These are phyloP conservation scores for Rotaria magnacalcarata DNA, from an alignment of 2,888 invertebrate species.

Conservation along the genomic window DNA sequence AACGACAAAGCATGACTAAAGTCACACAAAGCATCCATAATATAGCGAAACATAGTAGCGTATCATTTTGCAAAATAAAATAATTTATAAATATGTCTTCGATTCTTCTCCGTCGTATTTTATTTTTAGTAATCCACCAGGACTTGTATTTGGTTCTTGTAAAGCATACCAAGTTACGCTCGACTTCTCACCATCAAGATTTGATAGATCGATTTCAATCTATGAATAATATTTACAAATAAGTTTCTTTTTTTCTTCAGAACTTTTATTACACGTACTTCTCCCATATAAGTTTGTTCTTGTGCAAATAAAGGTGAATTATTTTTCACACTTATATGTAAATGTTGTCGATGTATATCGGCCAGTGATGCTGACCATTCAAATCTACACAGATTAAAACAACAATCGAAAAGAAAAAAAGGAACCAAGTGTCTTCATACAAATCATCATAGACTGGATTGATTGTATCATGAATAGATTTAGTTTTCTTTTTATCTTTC, in stretches of 20 bases:
- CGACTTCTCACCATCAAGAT: not conserved
- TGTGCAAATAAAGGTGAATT: slow-evolving; percentile 36
- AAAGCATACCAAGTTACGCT: slow-evolving; percentile 14
- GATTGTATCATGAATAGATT: slow-evolving; percentile 16
- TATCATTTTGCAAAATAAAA: not conserved
- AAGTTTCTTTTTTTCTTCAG: too few relatives aligned
- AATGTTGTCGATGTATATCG: slow-evolving; percentile 31
- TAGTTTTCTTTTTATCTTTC: slow-evolving; percentile 41
- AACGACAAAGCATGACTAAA: too few relatives aligned
- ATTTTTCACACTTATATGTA: slow-evolving; percentile 42
- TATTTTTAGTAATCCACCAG: not conserved
- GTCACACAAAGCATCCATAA: not conserved
- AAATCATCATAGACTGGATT: slow-evolving; percentile 42
- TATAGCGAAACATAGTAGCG: not conserved
- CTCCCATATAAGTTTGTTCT: slow-evolving; percentile 44
- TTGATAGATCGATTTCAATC: slow-evolving; percentile 38
- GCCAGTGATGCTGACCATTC: slow-evolving; percentile 30
- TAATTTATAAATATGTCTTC: not conserved
- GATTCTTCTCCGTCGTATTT: not conserved
- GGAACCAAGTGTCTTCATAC: not conserved
- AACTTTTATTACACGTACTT: not conserved
- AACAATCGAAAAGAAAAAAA: not conserved
- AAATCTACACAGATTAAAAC: slow-evolving; percentile 15
- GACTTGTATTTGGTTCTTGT: slow-evolving; percentile 22
- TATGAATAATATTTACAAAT: not conserved